These are phyloP conservation scores for Dryobotodes eremita DNA, from an alignment of 2,888 invertebrate genomes.

Conservation along the genomic window DNA sequence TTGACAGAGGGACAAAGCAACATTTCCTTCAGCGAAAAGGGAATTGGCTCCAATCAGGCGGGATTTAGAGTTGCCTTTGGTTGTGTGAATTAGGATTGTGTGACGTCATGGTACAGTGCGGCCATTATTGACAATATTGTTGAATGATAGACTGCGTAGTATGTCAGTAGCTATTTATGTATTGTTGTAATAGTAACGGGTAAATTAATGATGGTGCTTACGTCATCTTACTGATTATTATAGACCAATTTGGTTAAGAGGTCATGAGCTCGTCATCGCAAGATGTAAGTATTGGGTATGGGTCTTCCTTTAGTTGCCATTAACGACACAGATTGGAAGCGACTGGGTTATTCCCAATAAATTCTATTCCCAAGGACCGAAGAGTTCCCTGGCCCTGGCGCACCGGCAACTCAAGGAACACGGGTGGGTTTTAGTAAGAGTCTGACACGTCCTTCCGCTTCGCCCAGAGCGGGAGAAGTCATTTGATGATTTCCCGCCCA, in stretches of 20 bases:
- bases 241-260: neutral
- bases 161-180: neutral
- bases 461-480: too few species aligned
- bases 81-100: neutral
- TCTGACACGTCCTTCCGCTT: too few species aligned
- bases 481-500: too few species aligned
- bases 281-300: neutral
- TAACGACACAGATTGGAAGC: neutral
- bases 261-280: neutral
- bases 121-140: neutral
- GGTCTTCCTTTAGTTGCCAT: neutral
- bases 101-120: constrained; percentile 8
- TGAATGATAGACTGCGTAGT: neutral
- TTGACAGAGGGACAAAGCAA: neutral
- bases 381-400: too few species aligned
- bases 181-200: neutral
- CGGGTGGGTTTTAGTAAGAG: too few species aligned
- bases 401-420: too few species aligned
- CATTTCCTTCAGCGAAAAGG: neutral
- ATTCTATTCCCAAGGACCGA: neutral
- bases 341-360: neutral
- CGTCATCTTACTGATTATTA: neutral
- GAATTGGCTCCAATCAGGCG: neutral
- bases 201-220: neutral
- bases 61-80: neutral